A percentile compares a stretch with the other conserved stretches of the same genome.
These are phyloP conservation scores for Caenorhabditis imperialis DNA, from an alignment of 2,888 invertebrate genomes.

Conservation along the genomic window DNA sequence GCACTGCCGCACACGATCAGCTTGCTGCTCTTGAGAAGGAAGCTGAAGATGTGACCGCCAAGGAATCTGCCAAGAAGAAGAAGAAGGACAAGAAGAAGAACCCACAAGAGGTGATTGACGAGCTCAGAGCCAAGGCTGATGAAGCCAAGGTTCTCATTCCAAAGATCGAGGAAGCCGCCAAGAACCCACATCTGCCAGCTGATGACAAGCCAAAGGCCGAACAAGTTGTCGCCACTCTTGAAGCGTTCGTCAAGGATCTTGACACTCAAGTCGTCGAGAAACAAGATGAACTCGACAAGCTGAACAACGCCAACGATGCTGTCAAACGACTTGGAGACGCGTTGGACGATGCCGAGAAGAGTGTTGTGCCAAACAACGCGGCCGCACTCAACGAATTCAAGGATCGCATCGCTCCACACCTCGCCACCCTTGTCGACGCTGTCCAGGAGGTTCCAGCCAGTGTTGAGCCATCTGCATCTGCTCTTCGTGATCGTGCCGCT, in stretches of 20 bases:
- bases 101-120: no score
- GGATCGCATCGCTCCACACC: conserved; percentile 32
- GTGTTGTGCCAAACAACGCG: no score
- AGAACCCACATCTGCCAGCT: conserved; percentile 48
- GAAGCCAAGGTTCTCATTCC: conserved; percentile 2
- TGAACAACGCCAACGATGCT: conserved; percentile 46
- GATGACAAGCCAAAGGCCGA: conserved; percentile 53
- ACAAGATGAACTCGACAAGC: conserved; percentile 44
- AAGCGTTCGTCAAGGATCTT: conserved; percentile 41
- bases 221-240: conserved; percentile 32
- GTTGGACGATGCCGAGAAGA: no score
- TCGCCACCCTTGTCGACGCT: conserved; percentile 36
- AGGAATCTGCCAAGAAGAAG: no score
- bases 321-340: conserved; percentile 40
- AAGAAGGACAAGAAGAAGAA: no score
- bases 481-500: conserved; percentile 28
- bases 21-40: no score
- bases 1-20: no score
- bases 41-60: no score
- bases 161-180: conserved; percentile 56
- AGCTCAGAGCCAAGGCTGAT: no score
- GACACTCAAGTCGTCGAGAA: conserved; percentile 43
- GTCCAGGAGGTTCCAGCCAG: conserved; percentile 34
- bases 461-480: conserved; percentile 22
- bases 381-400: conserved; percentile 47